Evolutionary conservation across 2,797 vertebrate species (phyloP), one percentile per base, ranked within the genome.

Genomic region (Jordanella pulchra): DNA sequence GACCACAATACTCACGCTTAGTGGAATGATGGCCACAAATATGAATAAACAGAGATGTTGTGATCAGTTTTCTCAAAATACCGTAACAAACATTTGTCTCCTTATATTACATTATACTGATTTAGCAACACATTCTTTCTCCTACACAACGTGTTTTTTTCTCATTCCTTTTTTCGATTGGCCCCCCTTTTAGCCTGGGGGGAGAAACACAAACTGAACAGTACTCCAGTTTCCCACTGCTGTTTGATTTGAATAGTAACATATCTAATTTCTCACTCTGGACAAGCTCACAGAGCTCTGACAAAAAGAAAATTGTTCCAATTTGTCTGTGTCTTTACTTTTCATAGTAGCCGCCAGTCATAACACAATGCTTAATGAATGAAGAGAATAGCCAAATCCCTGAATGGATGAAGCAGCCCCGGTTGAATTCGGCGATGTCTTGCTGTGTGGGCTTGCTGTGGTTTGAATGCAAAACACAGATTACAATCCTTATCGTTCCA

Each of bases 251-350:
- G 67, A 90, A 89, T 72, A 81, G 89, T 77, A 90, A 87, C 80
- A 89, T 82, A 90, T 92, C 88, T 78, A n/a, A 80, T 91, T 89
- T 87, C 88, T 76, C 30, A 72, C 65, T 56, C 79, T 89, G 90
- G 86, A 87, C 74, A 67, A 66, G 73, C 78, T 85, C 70, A 71
- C 65, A 64, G 77, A 50, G 27, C 83, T 54, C 85, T 81, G 83
- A 92, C 84, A 80, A 86, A 88, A 83, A 65, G 63, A 83, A 88
- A 90, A 90, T 86, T 69, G 1, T 81, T 83, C 83, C 69, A 82
- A 85, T 91, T 91, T 82, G 79, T 89, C 85, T 65, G 70, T 25
- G 68, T 88, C 82, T 82, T 66, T 77, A 23, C 72, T 70, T 83
- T 75, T 84, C 69, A 67, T 58, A 71, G 65, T 45, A 68, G 64